These are phyloP conservation scores for Thamnaconus septentrionalis DNA, from an alignment of 2,113 vertebrate genomes.

Conservation along the genomic window DNA sequence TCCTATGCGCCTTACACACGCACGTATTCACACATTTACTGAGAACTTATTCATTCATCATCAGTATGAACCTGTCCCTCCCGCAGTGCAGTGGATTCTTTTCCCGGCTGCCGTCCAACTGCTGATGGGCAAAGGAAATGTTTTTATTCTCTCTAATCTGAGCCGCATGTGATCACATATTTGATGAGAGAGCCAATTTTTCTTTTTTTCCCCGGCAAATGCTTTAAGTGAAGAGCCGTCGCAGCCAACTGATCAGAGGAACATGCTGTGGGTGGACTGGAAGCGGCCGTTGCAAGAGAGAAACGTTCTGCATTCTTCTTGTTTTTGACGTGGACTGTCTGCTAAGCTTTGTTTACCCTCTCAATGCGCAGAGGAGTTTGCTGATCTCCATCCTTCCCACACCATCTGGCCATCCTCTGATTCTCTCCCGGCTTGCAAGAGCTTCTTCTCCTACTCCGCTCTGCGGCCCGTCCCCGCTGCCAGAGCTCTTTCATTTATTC, in stretches of 20 bases:
- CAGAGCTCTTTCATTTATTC: slow-evolving; percentile 17
- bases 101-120: no score
- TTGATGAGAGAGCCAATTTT: no score
- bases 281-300: slow-evolving; percentile 9
- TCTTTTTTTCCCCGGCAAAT: no score
- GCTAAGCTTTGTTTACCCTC: slow-evolving; percentile 49
- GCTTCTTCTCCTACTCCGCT: slow-evolving; percentile 26
- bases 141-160: no score
- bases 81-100: background rate
- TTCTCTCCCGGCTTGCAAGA: slow-evolving; percentile 27
- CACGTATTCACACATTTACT: background rate
- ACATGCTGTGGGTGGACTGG: background rate
- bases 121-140: no score
- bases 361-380: slow-evolving; percentile 39
- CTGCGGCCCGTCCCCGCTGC: slow-evolving; percentile 30
- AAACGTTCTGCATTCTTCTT: slow-evolving; percentile 35
- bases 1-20: no score
- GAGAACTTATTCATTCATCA: background rate
- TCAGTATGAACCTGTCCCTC: background rate
- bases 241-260: no score
- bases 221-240: no score
- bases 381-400: slow-evolving; percentile 38
- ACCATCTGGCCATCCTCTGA: slow-evolving; percentile 56
- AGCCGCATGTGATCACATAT: no score
- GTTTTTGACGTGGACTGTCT: slow-evolving; percentile 18